A percentile compares a stretch with the other conserved stretches of the same genome.
Conservation (phyloP, 1,140 invertebrate genomes). For the Drosophila sp. region DNA sequence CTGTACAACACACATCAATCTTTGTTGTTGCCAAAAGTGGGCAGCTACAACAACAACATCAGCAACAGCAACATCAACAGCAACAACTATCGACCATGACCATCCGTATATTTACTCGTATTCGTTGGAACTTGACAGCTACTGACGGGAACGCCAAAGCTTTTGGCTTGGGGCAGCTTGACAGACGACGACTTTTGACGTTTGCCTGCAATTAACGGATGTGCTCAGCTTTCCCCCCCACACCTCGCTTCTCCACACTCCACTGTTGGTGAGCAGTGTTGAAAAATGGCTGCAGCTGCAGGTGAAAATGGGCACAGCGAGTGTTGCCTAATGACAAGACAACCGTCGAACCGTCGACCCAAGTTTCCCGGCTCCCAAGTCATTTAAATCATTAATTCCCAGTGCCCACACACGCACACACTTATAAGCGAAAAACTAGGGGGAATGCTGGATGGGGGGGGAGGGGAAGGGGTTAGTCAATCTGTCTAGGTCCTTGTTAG, state of each 20-base stretch:
- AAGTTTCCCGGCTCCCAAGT: slow-evolving; percentile 20
- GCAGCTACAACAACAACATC: slow-evolving; percentile 54
- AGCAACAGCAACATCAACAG: slow-evolving; percentile 49
- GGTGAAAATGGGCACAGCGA: slow-evolving; percentile 76
- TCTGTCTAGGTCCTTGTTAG: slow-evolving; percentile 47
- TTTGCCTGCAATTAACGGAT: slow-evolving; percentile 79
- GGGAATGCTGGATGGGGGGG: neutral
- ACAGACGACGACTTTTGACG: slow-evolving; percentile 78
- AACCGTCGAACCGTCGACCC: slow-evolving; percentile 47
- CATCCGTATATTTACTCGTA: slow-evolving; percentile 48
- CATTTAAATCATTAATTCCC: slow-evolving; percentile 79
- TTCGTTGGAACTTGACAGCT: slow-evolving; percentile 69
- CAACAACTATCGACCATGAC: slow-evolving; percentile 74
- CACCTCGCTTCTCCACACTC: neutral
- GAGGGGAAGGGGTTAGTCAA: neutral
- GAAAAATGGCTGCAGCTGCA: slow-evolving; percentile 77
- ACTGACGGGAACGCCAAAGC: slow-evolving; percentile 61
- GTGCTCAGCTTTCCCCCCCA: slow-evolving; percentile 27
- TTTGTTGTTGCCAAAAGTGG: slow-evolving; percentile 68
- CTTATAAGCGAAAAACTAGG: neutral
- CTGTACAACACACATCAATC: slow-evolving; percentile 78
- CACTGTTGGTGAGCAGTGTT: slow-evolving; percentile 52
- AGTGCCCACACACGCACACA: slow-evolving; percentile 68
- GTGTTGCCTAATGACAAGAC: slow-evolving; percentile 79
- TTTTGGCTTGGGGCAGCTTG: slow-evolving; percentile 45